Base-by-base conservation (phyloP, 2,888 invertebrate genomes). In the Phengaris arion region DNA sequence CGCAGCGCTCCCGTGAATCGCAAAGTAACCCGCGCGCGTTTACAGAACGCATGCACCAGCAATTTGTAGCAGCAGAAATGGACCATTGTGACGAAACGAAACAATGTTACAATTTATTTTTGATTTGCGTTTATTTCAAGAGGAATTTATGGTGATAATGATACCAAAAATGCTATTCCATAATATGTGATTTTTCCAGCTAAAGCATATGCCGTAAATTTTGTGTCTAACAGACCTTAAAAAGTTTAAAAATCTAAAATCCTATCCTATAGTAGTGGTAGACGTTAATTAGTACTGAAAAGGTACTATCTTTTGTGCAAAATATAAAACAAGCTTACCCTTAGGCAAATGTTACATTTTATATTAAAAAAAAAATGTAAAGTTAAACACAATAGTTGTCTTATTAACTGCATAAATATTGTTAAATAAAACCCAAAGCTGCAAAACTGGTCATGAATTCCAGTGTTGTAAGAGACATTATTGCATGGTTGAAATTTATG, bases 1-100 rank as follows among this genome's bases (percentile, higher is more conserved):
- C 86, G 83, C 84, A 81, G 85, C 83, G 83, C 78, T 80, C 82
- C 83, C 88, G 89, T 87, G 87, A 88, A 86, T 88, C 52, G 54
- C 72, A 72, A 88, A 83, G 86, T 86, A 89, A 89, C 88, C 55
- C n/a, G 55, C 64, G 10, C 59, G 12, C 64, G 64, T 64, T 64
- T 64, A 64, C 64, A 6, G 64, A 35, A 64, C 35, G 64, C 64
- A 13, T 64, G 64, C 35, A 64, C 35, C 13, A 59, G 5, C 22
- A 35, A 64, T 64, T 64, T 64, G 45, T 64, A 35, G 64, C 64
- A 22, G n/a, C n/a, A n/a, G 35, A 35, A 12, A 22, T n/a, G 55
- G 15, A 13, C 7, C 64, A 6, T 22, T 12, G 64, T 64, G 13
- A 55, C 10, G 35, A 64, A 64, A 35, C 12, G 35, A 12, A 35